Percentiles rank a stretch among this genome's conserved stretches.
Evolutionary conservation across 2,113 vertebrate species (phyloP).

Genomic region (Peromyscus polionotus): DNA sequence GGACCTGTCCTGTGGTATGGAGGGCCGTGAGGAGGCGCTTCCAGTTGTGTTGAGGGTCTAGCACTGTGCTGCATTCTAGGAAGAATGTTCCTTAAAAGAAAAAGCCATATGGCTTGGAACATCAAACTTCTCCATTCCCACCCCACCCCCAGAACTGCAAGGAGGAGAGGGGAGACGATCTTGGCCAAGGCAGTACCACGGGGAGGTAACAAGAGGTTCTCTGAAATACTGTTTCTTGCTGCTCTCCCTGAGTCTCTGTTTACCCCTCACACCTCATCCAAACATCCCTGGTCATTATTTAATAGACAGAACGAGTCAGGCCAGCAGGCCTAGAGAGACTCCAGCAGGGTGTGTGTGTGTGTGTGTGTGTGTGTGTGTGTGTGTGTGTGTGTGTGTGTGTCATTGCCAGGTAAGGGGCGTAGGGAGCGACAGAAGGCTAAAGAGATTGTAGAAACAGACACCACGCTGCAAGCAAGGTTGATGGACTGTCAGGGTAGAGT

Average conservation of each 20-base stretch:
- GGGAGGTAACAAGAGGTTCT: neutral
- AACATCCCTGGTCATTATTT: neutral
- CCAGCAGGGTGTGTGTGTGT: neutral
- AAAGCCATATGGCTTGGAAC: constrained; percentile 55
- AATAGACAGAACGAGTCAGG: neutral
- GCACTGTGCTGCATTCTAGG: constrained; percentile 79
- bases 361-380: too few species aligned
- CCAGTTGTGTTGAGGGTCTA: constrained; percentile 82
- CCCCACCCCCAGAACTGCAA: neutral
- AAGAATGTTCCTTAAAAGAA: constrained; percentile 82
- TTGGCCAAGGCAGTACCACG: neutral
- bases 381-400: too few species aligned
- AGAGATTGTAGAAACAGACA: neutral
- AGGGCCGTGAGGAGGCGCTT: constrained; percentile 83
- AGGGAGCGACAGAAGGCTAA: neutral
- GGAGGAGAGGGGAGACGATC: neutral
- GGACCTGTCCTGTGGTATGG: constrained; percentile 83
- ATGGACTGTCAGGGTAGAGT: neutral
- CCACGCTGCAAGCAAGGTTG: neutral
- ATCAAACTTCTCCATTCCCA: constrained; percentile 32
- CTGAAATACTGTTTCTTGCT: neutral
- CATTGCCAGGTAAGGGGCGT: neutral
- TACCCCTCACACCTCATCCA: neutral
- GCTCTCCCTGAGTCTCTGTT: neutral
- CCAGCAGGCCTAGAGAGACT: neutral